Evolutionary conservation across 2,113 vertebrate genomes (phyloP).

Genomic region (Strix aluco): DNA sequence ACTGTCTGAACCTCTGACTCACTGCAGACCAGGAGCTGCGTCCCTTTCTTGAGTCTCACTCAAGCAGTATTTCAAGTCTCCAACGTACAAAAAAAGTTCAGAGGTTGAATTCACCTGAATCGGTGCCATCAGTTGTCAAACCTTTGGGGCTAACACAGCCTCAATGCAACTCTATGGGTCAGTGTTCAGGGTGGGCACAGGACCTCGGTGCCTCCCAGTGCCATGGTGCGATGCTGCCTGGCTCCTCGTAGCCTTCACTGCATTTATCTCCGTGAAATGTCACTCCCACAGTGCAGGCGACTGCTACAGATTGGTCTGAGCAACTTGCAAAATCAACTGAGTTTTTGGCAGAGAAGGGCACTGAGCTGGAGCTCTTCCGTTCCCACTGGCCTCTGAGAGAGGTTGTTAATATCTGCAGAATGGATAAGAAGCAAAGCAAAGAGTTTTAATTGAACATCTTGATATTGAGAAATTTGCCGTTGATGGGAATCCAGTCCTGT

Average conservation of each 20-base stretch:
- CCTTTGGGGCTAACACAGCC: background rate
- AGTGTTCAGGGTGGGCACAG: too few relatives aligned
- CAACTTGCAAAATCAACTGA: background rate
- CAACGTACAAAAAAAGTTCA: background rate
- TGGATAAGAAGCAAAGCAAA: background rate
- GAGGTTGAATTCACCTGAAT: background rate
- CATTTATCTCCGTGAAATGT: background rate
- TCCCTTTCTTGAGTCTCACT: background rate
- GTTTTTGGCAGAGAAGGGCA: background rate
- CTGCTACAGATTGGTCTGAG: background rate
- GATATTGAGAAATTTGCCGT: background rate
- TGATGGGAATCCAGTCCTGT: background rate
- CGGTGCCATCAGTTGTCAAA: background rate
- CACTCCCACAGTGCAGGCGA: background rate
- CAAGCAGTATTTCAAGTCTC: background rate
- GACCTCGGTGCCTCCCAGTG: background rate
- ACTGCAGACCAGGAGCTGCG: background rate
- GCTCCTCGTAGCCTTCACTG: background rate
- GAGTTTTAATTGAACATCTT: background rate
- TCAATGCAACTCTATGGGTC: too few relatives aligned
- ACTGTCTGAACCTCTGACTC: background rate
- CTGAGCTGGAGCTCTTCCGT: background rate
- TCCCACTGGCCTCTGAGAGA: background rate
- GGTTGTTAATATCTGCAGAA: background rate
- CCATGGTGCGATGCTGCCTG: background rate